Evolutionary conservation across 2,888 invertebrate genomes (phyloP).

Genomic region (Caenorhabditis becei): DNA sequence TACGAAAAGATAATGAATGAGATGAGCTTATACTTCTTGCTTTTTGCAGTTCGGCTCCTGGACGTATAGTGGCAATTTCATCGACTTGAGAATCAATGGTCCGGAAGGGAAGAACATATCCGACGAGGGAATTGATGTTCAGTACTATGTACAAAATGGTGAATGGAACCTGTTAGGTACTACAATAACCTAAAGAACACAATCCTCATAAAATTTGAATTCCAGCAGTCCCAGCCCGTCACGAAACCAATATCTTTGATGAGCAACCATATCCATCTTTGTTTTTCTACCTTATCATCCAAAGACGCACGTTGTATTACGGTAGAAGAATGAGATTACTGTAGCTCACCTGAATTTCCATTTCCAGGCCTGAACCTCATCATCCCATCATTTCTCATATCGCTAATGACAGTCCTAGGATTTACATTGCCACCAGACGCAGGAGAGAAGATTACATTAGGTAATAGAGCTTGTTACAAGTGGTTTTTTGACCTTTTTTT

Average conservation of each 20-base stretch:
- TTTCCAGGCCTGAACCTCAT: conserved; percentile 92
- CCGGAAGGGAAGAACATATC: conserved; percentile 69
- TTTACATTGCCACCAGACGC: conserved; percentile 99
- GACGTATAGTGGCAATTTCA: conserved; percentile 93
- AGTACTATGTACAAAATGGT: conserved; percentile 98
- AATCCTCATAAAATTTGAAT: neutral
- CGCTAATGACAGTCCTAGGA: conserved; percentile 97
- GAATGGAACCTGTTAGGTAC: conserved; percentile 93
- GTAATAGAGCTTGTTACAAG: no score
- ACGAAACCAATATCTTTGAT: conserved; percentile 89
- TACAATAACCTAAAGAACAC: neutral
- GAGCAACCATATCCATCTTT: conserved; percentile 89
- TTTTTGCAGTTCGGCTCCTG: conserved; percentile 91
- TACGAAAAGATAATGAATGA: conserved; percentile 48
- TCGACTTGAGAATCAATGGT: conserved; percentile 87
- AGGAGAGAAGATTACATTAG: conserved; percentile 97
- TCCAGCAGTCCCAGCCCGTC: conserved; percentile 73
- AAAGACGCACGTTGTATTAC: conserved; percentile 97
- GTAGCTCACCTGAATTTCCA: neutral
- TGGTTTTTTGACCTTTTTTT: no score
- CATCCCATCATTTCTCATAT: conserved; percentile 98
- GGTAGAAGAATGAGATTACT: conserved; percentile 83
- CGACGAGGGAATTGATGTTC: conserved; percentile 76
- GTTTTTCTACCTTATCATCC: conserved; percentile 95
- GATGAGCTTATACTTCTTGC: neutral